Percentiles rank a stretch among this genome's conserved stretches.
These are phyloP conservation scores for Drosophila gunungcola DNA, from an alignment of 1,140 invertebrate species.

Conservation along the genomic window DNA sequence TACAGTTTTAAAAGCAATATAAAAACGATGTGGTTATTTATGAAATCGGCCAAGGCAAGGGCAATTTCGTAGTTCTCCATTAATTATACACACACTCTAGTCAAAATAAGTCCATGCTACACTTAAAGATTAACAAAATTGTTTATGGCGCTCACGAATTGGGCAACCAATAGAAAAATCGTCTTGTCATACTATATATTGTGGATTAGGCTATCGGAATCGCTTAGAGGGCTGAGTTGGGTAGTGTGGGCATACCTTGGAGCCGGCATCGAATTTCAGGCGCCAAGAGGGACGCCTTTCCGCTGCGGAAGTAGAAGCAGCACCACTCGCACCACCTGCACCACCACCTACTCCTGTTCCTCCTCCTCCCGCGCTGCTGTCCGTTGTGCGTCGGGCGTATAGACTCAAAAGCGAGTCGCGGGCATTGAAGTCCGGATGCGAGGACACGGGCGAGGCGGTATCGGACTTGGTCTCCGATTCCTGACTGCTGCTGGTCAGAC, in stretches of 20 bases:
- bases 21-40: slow-evolving; percentile 17
- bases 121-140: slow-evolving; percentile 51
- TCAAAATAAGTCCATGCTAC: slow-evolving; percentile 57
- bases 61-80: slow-evolving; percentile 12
- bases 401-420: slow-evolving; percentile 66
- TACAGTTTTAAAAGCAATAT: slow-evolving; percentile 5
- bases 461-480: slow-evolving; percentile 69
- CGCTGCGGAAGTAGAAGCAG: slow-evolving; percentile 48
- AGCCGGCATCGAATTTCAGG: slow-evolving; percentile 93
- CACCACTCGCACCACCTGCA: slow-evolving; percentile 25
- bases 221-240: slow-evolving; percentile 42
- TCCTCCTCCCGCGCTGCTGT: slow-evolving; percentile 28
- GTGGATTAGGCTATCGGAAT: slow-evolving; percentile 32
- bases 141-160: slow-evolving; percentile 35
- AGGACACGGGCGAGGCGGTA: slow-evolving; percentile 57
- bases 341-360: slow-evolving; percentile 29
- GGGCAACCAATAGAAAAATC: slow-evolving; percentile 54
- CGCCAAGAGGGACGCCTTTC: slow-evolving; percentile 96
- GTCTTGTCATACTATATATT: slow-evolving; percentile 26
- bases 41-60: slow-evolving; percentile 17
- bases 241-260: slow-evolving; percentile 89
- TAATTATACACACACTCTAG: slow-evolving; percentile 34
- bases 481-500: slow-evolving; percentile 26
- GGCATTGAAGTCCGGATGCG: slow-evolving; percentile 69
- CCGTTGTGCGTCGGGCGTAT: slow-evolving; percentile 64